Evolutionary conservation across 2,113 vertebrate genomes (phyloP).

Genomic region (Stigmatopora nigra): DNA sequence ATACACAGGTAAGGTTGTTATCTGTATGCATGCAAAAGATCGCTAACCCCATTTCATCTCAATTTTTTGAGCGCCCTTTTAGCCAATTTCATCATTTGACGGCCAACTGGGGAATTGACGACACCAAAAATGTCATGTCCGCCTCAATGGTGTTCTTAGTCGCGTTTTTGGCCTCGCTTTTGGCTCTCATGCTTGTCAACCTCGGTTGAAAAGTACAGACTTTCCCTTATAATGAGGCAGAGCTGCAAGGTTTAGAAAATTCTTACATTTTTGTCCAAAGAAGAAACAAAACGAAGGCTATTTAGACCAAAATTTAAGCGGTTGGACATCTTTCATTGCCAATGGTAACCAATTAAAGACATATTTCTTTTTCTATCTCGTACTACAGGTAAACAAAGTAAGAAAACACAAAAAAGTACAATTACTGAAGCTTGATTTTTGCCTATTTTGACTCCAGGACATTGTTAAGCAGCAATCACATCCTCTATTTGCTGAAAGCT

Average conservation of each 20-base stretch:
- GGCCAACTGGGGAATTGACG: neutral
- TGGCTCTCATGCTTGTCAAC: neutral
- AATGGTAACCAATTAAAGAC: too few species aligned
- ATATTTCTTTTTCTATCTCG: constrained; percentile 4
- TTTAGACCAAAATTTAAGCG: too few species aligned
- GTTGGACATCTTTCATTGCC: too few species aligned
- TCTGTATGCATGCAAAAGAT: neutral
- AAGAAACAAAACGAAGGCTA: too few species aligned
- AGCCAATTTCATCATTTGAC: constrained; percentile 1
- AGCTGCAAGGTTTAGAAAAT: constrained; percentile 12
- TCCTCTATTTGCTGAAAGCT: constrained; percentile 26
- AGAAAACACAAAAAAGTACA: constrained; percentile 1
- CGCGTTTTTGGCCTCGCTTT: neutral
- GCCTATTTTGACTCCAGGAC: constrained; percentile 26
- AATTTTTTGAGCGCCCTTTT: neutral
- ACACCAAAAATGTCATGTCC: neutral
- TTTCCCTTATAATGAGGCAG: constrained; percentile 39
- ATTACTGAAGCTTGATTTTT: constrained; percentile 23
- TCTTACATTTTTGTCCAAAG: too few species aligned
- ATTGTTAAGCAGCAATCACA: constrained; percentile 35
- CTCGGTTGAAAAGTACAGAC: constrained; percentile 15
- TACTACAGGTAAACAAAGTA: constrained; percentile 5
- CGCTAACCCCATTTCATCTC: neutral
- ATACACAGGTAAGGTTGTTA: neutral
- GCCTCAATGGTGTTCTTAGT: neutral